Evolutionary conservation across 2,888 invertebrate genomes (phyloP).

Genomic region (Epinotia ramella): DNA sequence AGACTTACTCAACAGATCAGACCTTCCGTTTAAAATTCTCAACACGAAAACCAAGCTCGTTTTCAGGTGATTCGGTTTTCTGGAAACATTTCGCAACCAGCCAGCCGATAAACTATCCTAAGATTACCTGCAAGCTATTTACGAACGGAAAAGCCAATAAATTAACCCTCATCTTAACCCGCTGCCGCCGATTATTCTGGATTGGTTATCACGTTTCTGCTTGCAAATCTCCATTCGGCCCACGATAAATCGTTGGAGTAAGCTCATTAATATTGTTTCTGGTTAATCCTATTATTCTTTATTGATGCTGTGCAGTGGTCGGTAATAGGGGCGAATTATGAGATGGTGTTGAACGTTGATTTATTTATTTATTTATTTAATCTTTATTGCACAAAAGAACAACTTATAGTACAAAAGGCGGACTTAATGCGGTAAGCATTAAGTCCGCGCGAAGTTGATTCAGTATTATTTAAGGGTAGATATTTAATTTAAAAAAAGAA

Average conservation of each 20-base stretch:
- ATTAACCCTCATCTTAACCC: slow-evolving; percentile 47
- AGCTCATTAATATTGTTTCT: slow-evolving; percentile 60
- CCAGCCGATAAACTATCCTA: slow-evolving; percentile 31
- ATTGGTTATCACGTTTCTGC: slow-evolving; percentile 50
- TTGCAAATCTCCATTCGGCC: slow-evolving; percentile 57
- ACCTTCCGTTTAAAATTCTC: slow-evolving; percentile 4
- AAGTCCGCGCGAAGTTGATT: too few relatives aligned
- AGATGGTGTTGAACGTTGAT: not conserved
- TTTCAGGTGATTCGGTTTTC: slow-evolving; percentile 15
- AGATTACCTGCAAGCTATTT: slow-evolving; percentile 31
- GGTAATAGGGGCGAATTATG: not conserved
- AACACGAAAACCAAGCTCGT: slow-evolving; percentile 10
- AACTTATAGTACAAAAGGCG: too few relatives aligned
- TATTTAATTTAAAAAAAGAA: too few relatives aligned
- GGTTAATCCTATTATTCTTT: slow-evolving; percentile 26
- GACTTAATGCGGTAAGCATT: too few relatives aligned
- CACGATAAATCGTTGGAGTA: slow-evolving; percentile 63
- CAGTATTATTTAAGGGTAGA: too few relatives aligned
- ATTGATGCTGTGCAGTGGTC: not conserved
- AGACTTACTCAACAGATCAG: too few relatives aligned
- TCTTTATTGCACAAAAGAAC: too few relatives aligned
- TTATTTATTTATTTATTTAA: too few relatives aligned
- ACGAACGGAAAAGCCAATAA: slow-evolving; percentile 34
- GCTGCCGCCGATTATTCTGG: slow-evolving; percentile 57
- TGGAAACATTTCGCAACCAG: slow-evolving; percentile 9